These are phyloP conservation scores for Pangasianodon hypophthalmus DNA, from an alignment of 2,113 vertebrate genomes.

Conservation along the genomic window DNA sequence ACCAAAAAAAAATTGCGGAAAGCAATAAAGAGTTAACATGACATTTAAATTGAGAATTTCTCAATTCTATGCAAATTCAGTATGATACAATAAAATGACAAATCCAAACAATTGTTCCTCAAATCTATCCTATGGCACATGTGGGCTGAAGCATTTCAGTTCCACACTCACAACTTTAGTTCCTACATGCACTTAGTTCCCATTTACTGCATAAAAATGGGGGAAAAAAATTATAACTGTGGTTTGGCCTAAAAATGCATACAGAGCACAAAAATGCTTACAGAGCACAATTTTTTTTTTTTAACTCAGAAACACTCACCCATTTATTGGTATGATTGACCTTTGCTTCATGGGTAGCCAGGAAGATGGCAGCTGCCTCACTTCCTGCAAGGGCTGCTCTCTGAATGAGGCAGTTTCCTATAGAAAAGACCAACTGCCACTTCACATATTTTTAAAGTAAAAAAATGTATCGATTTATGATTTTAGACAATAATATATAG, in stretches of 20 bases:
- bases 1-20: neutral
- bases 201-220: neutral
- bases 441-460: neutral
- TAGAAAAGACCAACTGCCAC: neutral
- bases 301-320: constrained; percentile 71
- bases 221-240: neutral
- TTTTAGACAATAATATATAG: neutral
- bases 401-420: constrained; percentile 94
- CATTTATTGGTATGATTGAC: constrained; percentile 94
- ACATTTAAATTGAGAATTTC: neutral
- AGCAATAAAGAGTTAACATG: too few species aligned
- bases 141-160: neutral
- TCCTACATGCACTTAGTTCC: neutral
- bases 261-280: too few species aligned
- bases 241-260: neutral
- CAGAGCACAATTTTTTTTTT: neutral
- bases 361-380: constrained; percentile 93
- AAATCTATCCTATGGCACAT: neutral
- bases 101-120: neutral
- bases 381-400: constrained; percentile 85
- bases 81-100: neutral
- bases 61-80: neutral
- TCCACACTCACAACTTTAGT: neutral
- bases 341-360: constrained; percentile 90
- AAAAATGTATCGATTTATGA: neutral